Conservation (phyloP, 1,140 invertebrate species). For the Drosophila burlai region DNA sequence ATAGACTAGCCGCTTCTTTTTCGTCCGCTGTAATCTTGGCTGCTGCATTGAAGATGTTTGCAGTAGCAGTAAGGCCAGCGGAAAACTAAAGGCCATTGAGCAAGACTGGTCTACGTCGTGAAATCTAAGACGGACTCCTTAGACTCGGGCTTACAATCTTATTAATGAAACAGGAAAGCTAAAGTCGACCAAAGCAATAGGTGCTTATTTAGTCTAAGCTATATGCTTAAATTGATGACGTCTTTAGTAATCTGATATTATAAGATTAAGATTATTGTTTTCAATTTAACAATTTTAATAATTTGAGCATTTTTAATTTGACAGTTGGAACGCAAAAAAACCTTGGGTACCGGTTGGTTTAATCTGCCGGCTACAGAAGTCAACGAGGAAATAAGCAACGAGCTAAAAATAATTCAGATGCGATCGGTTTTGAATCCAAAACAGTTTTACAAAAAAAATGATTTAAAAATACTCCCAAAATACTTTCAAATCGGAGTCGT, state of each 20-base stretch:
- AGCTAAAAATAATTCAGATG: conserved; percentile 96
- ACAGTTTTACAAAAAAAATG: conserved; percentile 97
- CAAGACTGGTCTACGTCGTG: conserved; percentile 59
- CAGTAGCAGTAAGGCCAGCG: conserved; percentile 83
- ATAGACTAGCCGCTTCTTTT: conserved; percentile 40
- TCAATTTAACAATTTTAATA: neutral
- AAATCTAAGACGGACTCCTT: conserved; percentile 52
- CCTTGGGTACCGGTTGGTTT: conserved; percentile 95
- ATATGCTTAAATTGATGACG: conserved; percentile 71
- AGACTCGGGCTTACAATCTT: conserved; percentile 36
- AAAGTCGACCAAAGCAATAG: conserved; percentile 39
- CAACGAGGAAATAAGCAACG: conserved; percentile 94
- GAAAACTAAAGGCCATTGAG: conserved; percentile 52
- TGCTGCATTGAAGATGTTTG: conserved; percentile 44
- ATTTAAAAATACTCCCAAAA: conserved; percentile 94
- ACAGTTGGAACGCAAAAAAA: conserved; percentile 89
- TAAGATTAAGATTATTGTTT: neutral
- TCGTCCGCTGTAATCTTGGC: conserved; percentile 85
- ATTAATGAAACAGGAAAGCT: conserved; percentile 46
- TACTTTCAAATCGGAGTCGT: conserved; percentile 95
- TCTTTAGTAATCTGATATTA: conserved; percentile 84
- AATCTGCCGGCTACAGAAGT: conserved; percentile 94
- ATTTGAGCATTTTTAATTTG: conserved; percentile 6
- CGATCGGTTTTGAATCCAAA: conserved; percentile 96
- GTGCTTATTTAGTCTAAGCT: conserved; percentile 22